Conservation (phyloP, 2,113 vertebrate species). For the Corythoichthys haematopterus region DNA sequence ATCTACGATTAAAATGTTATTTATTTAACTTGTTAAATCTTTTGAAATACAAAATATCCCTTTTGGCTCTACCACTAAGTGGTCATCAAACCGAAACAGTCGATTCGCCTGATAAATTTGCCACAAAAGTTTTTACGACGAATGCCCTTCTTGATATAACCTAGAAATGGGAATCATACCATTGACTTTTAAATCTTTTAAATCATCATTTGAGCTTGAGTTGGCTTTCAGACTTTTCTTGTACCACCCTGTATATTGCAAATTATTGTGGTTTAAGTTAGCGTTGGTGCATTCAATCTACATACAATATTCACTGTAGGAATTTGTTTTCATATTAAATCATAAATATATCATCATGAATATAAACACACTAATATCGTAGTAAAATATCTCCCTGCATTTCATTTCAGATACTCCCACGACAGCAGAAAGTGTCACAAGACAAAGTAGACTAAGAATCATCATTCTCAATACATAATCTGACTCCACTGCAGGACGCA, state of each 20-base stretch:
- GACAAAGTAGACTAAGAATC: slow-evolving; percentile 6
- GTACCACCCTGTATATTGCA: background rate
- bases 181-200: no score
- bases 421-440: slow-evolving; percentile 7
- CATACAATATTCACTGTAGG: no score
- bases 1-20: no score
- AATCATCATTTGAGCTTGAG: no score
- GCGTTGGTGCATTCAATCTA: background rate
- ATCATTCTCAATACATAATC: background rate
- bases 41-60: no score
- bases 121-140: no score
- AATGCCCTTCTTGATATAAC: no score
- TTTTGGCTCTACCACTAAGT: no score
- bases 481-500: background rate
- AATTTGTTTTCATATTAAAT: background rate
- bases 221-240: background rate
- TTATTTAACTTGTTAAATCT: no score
- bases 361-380: background rate
- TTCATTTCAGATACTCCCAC: slow-evolving; percentile 45
- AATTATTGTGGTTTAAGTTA: background rate
- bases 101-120: no score
- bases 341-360: background rate
- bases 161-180: no score
- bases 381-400: background rate
- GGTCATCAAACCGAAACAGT: no score